Evolutionary conservation across 2,113 vertebrate species (phyloP).

Genomic region (Leucosticte australis): DNA sequence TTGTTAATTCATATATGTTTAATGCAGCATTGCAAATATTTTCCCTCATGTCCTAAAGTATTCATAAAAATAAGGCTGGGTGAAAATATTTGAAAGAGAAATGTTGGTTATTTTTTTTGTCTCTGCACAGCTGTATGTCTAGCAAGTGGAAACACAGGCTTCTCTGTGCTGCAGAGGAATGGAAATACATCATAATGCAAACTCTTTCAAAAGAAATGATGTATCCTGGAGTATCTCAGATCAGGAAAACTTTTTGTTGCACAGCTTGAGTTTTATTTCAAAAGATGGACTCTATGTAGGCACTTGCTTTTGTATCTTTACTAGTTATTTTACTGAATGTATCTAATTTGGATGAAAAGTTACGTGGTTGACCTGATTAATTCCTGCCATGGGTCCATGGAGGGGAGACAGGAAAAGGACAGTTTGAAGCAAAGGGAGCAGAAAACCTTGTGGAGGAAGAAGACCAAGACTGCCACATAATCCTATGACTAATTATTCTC

Average conservation of each 20-base stretch:
- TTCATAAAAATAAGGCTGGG: background rate
- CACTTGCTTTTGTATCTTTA: background rate
- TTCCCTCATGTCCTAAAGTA: background rate
- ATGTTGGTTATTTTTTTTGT: background rate
- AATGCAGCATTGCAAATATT: background rate
- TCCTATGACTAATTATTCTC: background rate
- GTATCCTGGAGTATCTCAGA: background rate
- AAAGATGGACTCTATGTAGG: background rate
- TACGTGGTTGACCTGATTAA: background rate
- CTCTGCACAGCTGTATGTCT: background rate
- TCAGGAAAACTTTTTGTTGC: background rate
- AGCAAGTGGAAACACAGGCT: background rate
- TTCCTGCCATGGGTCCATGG: background rate
- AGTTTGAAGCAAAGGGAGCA: background rate
- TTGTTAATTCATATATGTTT: background rate
- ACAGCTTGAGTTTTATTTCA: background rate
- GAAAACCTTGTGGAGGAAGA: background rate
- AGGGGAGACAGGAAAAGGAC: background rate
- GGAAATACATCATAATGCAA: background rate
- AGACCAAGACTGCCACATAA: background rate
- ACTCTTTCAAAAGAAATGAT: background rate
- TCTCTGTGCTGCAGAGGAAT: background rate
- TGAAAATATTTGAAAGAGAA: background rate
- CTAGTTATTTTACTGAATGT: background rate
- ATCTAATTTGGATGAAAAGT: background rate